Evolutionary conservation across 2,797 vertebrate species (phyloP), one percentile per base, ranked within the genome.

Genomic region (Luscinia megarhynchos): DNA sequence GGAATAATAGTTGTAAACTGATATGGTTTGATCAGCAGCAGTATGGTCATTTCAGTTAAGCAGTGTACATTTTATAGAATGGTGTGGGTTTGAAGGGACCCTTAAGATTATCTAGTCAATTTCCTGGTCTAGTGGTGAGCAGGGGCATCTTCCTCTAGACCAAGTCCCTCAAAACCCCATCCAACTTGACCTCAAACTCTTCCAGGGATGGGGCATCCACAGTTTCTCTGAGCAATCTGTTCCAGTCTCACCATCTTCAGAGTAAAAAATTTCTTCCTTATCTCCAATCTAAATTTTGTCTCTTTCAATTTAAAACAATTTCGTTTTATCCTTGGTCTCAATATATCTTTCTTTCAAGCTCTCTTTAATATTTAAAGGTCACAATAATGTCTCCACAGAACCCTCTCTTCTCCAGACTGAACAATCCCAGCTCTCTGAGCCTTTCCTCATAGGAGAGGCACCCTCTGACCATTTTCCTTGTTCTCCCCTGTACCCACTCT

Each of bases 241-340:
- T 30, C 23, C 68, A 50, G 27, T 11, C 38, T 66, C 23, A 38
- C 3, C 16, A 72, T 7, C 3, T 12, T 50, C 21, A 17, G 4
- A 2, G 1, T 9, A 76, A 78, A 84, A 36, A 41, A 38, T 11
- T 4, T 84, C 46, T 51, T 79, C n/a, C 23, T 79, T 62, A 32
- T 30, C 1, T 26, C 11, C 29, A 30, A 15, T 32, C 9, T 67
- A 57, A 82, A 34, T 53, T 36, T 72, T 41, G 4, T 16, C 16
- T 77, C 17, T 73, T 88, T 92, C 20, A 62, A 2, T 48, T 82
- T 53, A 73, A 87, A 92, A 40, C 4, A 3, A 6, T 46, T 66
- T 2, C 3, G 4, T 21, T n/a, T 62, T 73, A 6, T 30, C 6
- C 21, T 66, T 66, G 3, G 2, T 6, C 6, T 34, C 5, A 2